Evolutionary conservation across 2,888 invertebrate genomes (phyloP), one percentile per base, ranked within the genome.

Genomic region (Aphodius granarius): DNA sequence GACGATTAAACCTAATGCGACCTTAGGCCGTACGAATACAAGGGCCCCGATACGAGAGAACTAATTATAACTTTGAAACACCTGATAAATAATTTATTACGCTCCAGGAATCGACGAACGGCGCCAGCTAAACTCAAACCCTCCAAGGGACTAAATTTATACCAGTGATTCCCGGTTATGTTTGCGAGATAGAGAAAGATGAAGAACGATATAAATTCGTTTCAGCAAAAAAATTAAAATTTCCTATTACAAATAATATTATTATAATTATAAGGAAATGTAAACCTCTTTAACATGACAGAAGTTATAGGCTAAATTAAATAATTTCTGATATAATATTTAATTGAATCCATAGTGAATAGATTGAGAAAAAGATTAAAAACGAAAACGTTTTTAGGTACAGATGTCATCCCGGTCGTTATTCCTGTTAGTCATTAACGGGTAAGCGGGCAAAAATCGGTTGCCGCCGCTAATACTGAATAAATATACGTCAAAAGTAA

Each of bases 401-500:
- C 43, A 43, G 43, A 43, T 43, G 43, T 43, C 43, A 43, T 13
- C 9, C 9, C 43, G 43, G 13, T 43, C 43, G 43, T 43, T 43
- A 43, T 13, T 43, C 43, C 3, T 13, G 9, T 13, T 43, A 66
- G 20, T 13, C 66, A 20, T 66, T 66, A 66, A 66, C 66, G 20
- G n/a, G 66, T 18, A 20, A 16, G 68, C 21, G 22, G 21, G 68
- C 17, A 1, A 68, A 68, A 68, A 68, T 68, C 20, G 21, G 20
- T 68, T 43, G 6, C 43, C 43, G 13, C 43, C 43, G 13, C 43
- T 21, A 68, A 20, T 21, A 21, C 21, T 22, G 19, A 68, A 68
- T 68, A 21, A 68, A 68, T 68, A 68, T 68, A 9, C 20, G 68
- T 21, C 20, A 22, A 68, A 68, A 22, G 21, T 20, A 68, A 68